Evolutionary conservation across 2,888 invertebrate genomes (phyloP).

Genomic region (Andrena flavipes): DNA sequence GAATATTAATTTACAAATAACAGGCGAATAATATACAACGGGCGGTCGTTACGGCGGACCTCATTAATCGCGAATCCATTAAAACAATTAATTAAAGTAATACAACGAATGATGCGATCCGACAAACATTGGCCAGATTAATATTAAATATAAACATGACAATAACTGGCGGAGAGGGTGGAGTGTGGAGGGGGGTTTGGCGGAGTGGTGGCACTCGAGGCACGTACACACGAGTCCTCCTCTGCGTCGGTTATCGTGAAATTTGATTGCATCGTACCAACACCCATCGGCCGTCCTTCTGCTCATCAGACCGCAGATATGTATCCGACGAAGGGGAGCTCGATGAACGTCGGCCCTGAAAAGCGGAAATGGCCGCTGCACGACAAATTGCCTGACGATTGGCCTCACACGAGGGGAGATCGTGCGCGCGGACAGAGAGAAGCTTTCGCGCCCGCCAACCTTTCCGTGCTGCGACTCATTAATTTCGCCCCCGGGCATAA

Average conservation of each 20-base stretch:
- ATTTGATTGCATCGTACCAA: slow-evolving; percentile 71
- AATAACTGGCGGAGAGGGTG: slow-evolving; percentile 33
- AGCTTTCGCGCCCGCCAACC: slow-evolving; percentile 46
- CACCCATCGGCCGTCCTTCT: slow-evolving; percentile 59
- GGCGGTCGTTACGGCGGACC: background rate
- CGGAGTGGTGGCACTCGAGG: background rate
- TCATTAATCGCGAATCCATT: slow-evolving; percentile 60
- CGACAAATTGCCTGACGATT: slow-evolving; percentile 77
- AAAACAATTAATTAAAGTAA: slow-evolving; percentile 72
- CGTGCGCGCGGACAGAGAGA: slow-evolving; percentile 56
- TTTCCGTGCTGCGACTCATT: slow-evolving; percentile 67
- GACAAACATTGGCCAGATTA: slow-evolving; percentile 67
- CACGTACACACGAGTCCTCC: slow-evolving; percentile 44
- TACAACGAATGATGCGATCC: slow-evolving; percentile 58
- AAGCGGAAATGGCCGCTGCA: slow-evolving; percentile 74
- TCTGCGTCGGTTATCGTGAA: slow-evolving; percentile 48
- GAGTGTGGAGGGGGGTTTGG: background rate
- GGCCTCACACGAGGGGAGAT: slow-evolving; percentile 56
- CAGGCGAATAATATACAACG: background rate
- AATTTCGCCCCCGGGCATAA: slow-evolving; percentile 69
- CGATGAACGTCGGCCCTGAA: slow-evolving; percentile 67
- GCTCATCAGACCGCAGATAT: slow-evolving; percentile 62
- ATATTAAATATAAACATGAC: slow-evolving; percentile 69
- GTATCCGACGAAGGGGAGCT: slow-evolving; percentile 61
- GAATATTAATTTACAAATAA: slow-evolving; percentile 14